Percentiles rank a stretch among this genome's conserved stretches.
These are phyloP conservation scores for Perca flavescens DNA, from an alignment of 2,113 vertebrate species.

Conservation along the genomic window DNA sequence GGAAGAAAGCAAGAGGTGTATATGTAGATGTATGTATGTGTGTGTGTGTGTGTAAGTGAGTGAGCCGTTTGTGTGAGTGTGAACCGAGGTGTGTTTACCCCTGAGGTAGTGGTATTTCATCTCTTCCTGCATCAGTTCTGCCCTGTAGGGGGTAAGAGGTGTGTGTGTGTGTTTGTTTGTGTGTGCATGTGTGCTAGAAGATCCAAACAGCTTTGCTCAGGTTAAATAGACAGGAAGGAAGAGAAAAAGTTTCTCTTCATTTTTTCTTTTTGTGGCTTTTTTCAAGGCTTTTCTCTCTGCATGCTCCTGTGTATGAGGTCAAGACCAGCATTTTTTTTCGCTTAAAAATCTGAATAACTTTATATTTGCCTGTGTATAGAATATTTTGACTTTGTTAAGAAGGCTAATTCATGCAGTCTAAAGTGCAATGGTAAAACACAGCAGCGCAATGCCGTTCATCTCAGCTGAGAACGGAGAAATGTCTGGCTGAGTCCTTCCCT, in stretches of 20 bases:
- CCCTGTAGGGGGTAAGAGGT: constrained; percentile 69
- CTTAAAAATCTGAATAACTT: not conserved
- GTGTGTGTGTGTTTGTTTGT: constrained; percentile 32
- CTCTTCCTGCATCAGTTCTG: constrained; percentile 78
- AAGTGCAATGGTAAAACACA: too few relatives aligned
- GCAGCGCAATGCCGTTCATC: too few relatives aligned
- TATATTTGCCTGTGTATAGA: not conserved
- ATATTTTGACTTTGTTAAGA: not conserved
- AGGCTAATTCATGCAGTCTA: too few relatives aligned
- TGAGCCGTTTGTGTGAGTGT: constrained; percentile 50
- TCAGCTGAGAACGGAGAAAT: too few relatives aligned
- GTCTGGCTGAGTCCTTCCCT: too few relatives aligned
- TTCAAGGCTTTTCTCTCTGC: constrained; percentile 15
- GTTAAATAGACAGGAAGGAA: constrained; percentile 63
- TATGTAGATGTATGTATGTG: constrained; percentile 28
- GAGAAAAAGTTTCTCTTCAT: constrained; percentile 21
- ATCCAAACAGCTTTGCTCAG: constrained; percentile 68
- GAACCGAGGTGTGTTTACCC: constrained; percentile 81
- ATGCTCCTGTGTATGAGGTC: not conserved
- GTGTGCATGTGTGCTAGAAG: constrained; percentile 25
- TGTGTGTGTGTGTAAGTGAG: constrained; percentile 22
- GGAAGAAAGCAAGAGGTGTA: constrained; percentile 20
- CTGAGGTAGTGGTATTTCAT: constrained; percentile 80
- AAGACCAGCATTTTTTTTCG: not conserved
- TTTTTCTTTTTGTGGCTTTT: constrained; percentile 15